Evolutionary conservation across 2,797 vertebrate species (phyloP).

Genomic region (Fistularia commersonii): DNA sequence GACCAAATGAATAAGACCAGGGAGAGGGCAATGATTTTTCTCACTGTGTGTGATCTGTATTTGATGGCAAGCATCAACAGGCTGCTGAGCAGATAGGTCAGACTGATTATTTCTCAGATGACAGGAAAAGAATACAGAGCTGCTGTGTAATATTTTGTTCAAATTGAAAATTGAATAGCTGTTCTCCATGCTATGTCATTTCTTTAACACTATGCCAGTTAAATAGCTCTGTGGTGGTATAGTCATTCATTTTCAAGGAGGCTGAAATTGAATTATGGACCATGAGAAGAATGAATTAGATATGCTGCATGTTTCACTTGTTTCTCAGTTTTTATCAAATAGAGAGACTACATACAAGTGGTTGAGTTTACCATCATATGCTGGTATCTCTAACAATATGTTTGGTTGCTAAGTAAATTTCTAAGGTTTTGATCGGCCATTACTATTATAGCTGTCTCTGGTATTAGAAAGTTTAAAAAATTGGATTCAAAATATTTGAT

Average conservation of each 20-base stretch:
- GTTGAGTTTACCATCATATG: slow-evolving; percentile 19
- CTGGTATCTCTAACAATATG: slow-evolving; percentile 1
- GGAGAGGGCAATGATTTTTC: slow-evolving; percentile 60
- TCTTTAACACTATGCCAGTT: slow-evolving; percentile 65
- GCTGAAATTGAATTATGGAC: slow-evolving; percentile 69
- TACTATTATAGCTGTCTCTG: slow-evolving; percentile 4
- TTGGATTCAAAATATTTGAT: too few relatives aligned
- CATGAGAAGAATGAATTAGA: slow-evolving; percentile 68
- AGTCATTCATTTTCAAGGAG: slow-evolving; percentile 63
- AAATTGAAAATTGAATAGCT: slow-evolving; percentile 74
- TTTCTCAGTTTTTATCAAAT: slow-evolving; percentile 49
- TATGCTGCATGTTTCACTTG: slow-evolving; percentile 50
- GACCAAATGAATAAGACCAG: slow-evolving; percentile 69
- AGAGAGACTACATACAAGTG: slow-evolving; percentile 16
- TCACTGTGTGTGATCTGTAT: slow-evolving; percentile 65
- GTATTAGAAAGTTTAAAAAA: neutral
- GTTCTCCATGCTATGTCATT: slow-evolving; percentile 70
- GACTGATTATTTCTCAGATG: slow-evolving; percentile 74
- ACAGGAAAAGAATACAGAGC: slow-evolving; percentile 65
- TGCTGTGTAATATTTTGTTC: slow-evolving; percentile 66
- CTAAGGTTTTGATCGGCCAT: slow-evolving; percentile 7
- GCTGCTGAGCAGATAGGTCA: slow-evolving; percentile 56
- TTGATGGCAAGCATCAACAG: slow-evolving; percentile 68
- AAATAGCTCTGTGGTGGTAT: slow-evolving; percentile 58
- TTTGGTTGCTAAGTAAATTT: neutral